phyloP scores from a whole-genome alignment of 2,888 invertebrate genomes.

The Cantharis nigra region DNA sequence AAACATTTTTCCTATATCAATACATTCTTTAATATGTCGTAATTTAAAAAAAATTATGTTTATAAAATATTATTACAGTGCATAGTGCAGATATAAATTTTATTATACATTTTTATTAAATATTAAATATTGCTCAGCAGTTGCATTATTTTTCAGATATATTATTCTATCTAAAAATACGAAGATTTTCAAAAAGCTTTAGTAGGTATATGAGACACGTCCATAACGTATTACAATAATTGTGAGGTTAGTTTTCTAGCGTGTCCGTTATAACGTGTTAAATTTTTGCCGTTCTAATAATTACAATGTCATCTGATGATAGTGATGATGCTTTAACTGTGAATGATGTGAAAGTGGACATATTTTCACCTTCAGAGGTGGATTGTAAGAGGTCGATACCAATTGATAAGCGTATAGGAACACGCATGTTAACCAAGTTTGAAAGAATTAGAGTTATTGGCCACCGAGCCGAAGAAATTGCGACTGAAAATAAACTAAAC shows the following conservation, averaged over 20 bases:
- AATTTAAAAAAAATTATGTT: not conserved
- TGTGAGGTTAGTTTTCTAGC: not conserved
- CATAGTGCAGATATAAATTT: not conserved
- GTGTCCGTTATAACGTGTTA: not conserved
- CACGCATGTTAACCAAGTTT: not conserved
- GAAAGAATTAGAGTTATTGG: not conserved
- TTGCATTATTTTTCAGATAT: not conserved
- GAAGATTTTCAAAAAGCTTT: too few species aligned
- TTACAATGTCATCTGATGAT: not conserved
- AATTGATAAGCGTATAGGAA: not conserved
- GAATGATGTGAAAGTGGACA: not conserved
- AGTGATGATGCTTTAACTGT: not conserved
- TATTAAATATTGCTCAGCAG: not conserved
- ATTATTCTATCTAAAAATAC: not conserved
- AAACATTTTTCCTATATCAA: constrained; percentile 17
- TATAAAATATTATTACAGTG: not conserved
- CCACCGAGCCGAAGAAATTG: not conserved
- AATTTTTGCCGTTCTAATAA: not conserved
- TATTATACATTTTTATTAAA: not conserved
- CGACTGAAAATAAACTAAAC: not conserved
- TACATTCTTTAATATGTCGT: constrained; percentile 12
- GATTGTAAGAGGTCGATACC: not conserved
- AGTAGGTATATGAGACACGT: not conserved
- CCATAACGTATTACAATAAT: not conserved
- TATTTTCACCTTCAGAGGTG: not conserved